Evolutionary conservation across 2,113 vertebrate genomes (phyloP).

Genomic region (Rhinopomastus cyanomelas): DNA sequence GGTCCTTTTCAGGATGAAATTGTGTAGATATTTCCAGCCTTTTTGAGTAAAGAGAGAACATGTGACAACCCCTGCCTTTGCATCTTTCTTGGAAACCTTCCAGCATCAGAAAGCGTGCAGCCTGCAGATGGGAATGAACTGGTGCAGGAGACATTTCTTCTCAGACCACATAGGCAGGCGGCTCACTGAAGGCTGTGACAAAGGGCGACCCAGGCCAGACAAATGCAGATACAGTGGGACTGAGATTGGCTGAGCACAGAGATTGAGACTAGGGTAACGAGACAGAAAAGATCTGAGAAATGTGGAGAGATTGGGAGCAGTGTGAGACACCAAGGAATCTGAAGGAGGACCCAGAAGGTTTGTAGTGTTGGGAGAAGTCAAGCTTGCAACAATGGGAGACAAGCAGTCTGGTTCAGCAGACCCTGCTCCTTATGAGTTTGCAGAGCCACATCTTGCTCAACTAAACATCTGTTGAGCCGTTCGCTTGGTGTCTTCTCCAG

Average conservation of each 20-base stretch:
- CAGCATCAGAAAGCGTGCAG: not conserved
- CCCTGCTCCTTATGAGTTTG: not conserved
- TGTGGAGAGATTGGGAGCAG: too few relatives aligned
- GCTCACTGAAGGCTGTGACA: not conserved
- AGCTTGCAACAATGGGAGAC: not conserved
- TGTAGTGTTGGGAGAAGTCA: not conserved
- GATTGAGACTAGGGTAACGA: not conserved
- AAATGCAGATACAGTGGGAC: rapidly evolving
- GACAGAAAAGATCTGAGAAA: not conserved
- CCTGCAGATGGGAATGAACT: not conserved
- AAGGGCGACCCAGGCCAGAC: not conserved
- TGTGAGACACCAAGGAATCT: not conserved
- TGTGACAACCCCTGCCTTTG: rapidly evolving
- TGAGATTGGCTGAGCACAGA: not conserved
- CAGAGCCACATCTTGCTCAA: not conserved
- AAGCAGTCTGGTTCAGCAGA: not conserved
- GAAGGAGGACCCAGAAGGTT: not conserved
- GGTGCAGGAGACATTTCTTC: not conserved
- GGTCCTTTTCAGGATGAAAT: not conserved
- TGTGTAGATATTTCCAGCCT: not conserved
- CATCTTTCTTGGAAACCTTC: not conserved
- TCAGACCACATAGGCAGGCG: not conserved
- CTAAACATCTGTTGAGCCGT: not conserved
- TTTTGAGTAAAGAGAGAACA: not conserved
- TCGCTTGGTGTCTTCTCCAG: not conserved